A percentile compares a stretch with the other conserved stretches of the same genome.
Evolutionary conservation across 2,113 vertebrate genomes (phyloP).

Genomic region (Chroicocephalus ridibundus): DNA sequence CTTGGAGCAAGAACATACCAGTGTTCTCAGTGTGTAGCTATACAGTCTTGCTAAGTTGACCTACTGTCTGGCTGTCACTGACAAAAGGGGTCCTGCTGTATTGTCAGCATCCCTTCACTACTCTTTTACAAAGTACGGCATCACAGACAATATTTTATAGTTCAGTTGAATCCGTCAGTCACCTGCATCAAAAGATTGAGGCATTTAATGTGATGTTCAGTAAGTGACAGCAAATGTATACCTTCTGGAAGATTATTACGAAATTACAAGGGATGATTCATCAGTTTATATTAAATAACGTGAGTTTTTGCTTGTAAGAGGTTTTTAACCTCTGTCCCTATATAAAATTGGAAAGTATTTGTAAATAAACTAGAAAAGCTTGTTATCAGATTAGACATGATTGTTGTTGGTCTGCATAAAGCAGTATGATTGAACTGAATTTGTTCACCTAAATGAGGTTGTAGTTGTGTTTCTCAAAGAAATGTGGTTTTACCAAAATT

Average conservation of each 20-base stretch:
- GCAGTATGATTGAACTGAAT: background rate
- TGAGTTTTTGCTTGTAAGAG: background rate
- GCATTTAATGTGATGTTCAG: background rate
- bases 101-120: background rate
- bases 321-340: background rate
- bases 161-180: background rate
- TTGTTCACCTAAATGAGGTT: background rate
- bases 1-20: background rate
- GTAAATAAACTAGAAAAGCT: background rate
- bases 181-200: background rate
- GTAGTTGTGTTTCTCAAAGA: background rate
- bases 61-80: background rate
- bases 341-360: background rate
- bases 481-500: background rate
- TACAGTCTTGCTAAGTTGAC: background rate
- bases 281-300: background rate
- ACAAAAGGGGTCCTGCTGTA: background rate
- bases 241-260: background rate
- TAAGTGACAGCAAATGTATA: background rate
- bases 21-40: background rate
- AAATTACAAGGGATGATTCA: background rate
- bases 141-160: background rate
- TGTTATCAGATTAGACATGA: background rate
- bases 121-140: background rate
- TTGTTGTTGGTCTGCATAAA: background rate